phyloP scores from a whole-genome alignment of 2,113 vertebrate species.

The Microtus ochrogaster region DNA sequence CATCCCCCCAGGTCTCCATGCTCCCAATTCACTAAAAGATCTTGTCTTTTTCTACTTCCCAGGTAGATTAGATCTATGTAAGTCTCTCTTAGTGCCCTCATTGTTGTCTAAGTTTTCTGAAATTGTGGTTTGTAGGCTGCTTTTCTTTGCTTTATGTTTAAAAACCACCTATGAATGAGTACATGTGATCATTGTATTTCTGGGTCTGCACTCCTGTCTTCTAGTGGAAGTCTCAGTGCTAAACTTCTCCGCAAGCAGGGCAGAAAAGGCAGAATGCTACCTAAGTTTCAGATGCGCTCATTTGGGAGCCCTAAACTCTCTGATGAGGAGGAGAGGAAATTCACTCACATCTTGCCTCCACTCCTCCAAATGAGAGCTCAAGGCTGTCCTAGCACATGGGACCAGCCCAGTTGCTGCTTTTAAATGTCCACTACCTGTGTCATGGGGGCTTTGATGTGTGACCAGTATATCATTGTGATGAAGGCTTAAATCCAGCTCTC shows the following conservation, averaged over 20 bases:
- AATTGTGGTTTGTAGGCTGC: too few relatives aligned
- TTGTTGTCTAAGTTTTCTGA: too few relatives aligned
- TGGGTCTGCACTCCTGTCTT: not conserved
- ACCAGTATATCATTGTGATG: constrained; percentile 75
- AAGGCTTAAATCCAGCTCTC: constrained; percentile 78
- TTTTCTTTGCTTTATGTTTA: too few relatives aligned
- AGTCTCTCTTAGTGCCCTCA: too few relatives aligned
- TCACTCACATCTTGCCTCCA: constrained; percentile 57
- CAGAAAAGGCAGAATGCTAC: constrained; percentile 6
- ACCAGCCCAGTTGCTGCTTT: constrained; percentile 58
- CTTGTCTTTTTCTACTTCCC: too few relatives aligned
- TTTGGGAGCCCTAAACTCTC: constrained; percentile 12
- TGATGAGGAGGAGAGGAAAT: constrained; percentile 28
- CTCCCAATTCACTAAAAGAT: too few relatives aligned
- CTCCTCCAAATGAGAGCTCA: constrained; percentile 69
- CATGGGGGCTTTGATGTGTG: constrained; percentile 76
- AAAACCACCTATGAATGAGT: too few relatives aligned
- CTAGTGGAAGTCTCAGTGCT: not conserved
- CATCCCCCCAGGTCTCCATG: too few relatives aligned
- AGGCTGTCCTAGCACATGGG: constrained; percentile 45
- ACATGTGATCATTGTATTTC: too few relatives aligned
- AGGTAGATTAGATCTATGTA: too few relatives aligned
- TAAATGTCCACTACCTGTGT: constrained; percentile 71
- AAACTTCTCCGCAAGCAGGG: rapidly evolving
- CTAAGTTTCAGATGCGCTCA: constrained; percentile 33